phyloP scores from a whole-genome alignment of 2,113 vertebrate species.

The Microcebus ravelobensis region DNA sequence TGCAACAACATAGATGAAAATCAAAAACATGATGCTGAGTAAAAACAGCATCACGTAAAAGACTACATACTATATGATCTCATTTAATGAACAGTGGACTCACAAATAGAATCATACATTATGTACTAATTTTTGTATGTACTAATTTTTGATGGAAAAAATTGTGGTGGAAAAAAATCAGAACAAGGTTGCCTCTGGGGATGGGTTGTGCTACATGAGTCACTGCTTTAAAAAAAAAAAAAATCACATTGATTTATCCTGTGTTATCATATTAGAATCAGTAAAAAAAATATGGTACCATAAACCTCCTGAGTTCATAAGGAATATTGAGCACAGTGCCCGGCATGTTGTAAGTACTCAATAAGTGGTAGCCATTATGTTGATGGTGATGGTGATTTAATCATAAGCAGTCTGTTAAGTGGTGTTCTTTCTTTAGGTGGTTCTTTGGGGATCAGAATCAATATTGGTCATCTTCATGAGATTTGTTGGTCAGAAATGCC shows the following conservation, averaged over 20 bases:
- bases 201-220: not conserved
- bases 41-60: not conserved
- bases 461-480: slow-evolving; percentile 57
- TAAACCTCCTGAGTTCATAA: slow-evolving; percentile 25
- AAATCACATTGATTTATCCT: not conserved
- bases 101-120: not conserved
- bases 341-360: not conserved
- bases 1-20: not conserved
- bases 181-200: not conserved
- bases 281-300: not conserved
- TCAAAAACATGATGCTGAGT: not conserved
- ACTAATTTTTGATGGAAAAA: not conserved
- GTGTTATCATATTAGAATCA: not conserved
- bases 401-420: slow-evolving; percentile 52
- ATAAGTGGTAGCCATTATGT: not conserved
- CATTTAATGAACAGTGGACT: not conserved
- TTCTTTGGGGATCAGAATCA: slow-evolving; percentile 59
- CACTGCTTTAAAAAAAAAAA: not conserved
- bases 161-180: not conserved
- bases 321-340: not conserved
- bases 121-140: not conserved
- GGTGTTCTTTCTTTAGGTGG: slow-evolving; percentile 54
- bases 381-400: slow-evolving; percentile 24
- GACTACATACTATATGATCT: not conserved
- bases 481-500: slow-evolving; percentile 59